phyloP scores from a whole-genome alignment of 2,888 invertebrate genomes.

The Camptogramma bilineatum region DNA sequence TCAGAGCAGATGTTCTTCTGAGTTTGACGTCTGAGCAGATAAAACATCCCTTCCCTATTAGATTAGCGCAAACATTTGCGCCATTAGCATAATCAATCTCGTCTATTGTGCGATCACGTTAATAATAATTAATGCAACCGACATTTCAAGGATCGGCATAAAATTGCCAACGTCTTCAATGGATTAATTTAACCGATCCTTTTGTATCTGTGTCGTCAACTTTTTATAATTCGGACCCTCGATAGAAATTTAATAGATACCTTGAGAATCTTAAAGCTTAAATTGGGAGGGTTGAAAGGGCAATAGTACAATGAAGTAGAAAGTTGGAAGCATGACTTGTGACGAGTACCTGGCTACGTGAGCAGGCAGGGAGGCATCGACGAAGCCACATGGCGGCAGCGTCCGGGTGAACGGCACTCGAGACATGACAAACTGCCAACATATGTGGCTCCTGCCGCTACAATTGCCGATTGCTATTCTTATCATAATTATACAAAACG shows the following conservation, averaged over 20 bases:
- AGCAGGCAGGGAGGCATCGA: constrained; percentile 51
- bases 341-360: constrained; percentile 75
- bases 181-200: constrained; percentile 55
- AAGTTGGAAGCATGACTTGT: constrained; percentile 63
- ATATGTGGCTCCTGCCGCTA: constrained; percentile 59
- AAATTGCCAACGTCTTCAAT: constrained; percentile 47
- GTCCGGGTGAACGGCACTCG: constrained; percentile 62
- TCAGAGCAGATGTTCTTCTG: constrained; percentile 77
- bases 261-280: constrained; percentile 27
- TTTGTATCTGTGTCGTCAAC: constrained; percentile 39
- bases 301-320: constrained; percentile 50
- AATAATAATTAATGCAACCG: constrained; percentile 62
- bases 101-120: constrained; percentile 54
- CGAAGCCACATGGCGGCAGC: constrained; percentile 66
- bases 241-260: constrained; percentile 26
- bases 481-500: constrained; percentile 45
- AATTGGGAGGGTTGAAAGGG: constrained; percentile 42
- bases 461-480: constrained; percentile 57
- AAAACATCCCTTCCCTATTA: constrained; percentile 61
- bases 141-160: constrained; percentile 45
- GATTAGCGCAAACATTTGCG: constrained; percentile 51
- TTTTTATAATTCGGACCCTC: constrained; percentile 11
- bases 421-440: constrained; percentile 64
- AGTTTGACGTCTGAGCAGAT: constrained; percentile 61
- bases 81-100: constrained; percentile 68